Conservation (phyloP, 2,888 invertebrate genomes). For the Tipula helvola region DNA sequence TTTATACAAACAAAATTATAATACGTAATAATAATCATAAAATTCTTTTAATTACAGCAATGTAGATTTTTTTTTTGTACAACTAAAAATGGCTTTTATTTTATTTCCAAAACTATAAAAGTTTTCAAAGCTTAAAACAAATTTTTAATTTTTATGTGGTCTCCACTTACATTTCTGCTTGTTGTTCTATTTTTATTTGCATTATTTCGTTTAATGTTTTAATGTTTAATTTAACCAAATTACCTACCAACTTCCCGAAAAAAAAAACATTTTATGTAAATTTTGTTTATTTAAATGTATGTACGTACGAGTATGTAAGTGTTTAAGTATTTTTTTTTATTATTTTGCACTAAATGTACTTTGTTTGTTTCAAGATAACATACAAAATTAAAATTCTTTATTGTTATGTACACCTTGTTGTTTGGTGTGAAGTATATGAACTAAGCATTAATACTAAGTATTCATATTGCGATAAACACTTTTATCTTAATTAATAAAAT, state of each 20-base stretch:
- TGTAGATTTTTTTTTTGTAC: background rate
- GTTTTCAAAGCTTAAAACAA: background rate
- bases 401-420: background rate
- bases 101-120: background rate
- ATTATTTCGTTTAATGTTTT: background rate
- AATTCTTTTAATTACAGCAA: background rate
- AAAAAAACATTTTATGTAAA: background rate
- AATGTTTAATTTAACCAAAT: background rate
- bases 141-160: background rate
- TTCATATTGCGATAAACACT: too few species aligned
- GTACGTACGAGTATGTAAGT: background rate
- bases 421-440: too few species aligned
- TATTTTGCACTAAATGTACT: background rate
- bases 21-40: background rate
- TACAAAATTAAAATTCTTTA: background rate
- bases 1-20: too few species aligned
- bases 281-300: background rate
- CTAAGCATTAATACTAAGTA: background rate
- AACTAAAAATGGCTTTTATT: background rate
- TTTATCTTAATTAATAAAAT: too few species aligned
- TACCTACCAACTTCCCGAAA: background rate
- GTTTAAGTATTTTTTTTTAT: background rate
- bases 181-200: background rate
- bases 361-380: background rate
- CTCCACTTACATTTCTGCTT: background rate